A percentile compares a stretch with the other conserved stretches of the same genome.
These are phyloP conservation scores for Dipodomys spectabilis DNA, from an alignment of 2,113 vertebrate species.

Conservation along the genomic window DNA sequence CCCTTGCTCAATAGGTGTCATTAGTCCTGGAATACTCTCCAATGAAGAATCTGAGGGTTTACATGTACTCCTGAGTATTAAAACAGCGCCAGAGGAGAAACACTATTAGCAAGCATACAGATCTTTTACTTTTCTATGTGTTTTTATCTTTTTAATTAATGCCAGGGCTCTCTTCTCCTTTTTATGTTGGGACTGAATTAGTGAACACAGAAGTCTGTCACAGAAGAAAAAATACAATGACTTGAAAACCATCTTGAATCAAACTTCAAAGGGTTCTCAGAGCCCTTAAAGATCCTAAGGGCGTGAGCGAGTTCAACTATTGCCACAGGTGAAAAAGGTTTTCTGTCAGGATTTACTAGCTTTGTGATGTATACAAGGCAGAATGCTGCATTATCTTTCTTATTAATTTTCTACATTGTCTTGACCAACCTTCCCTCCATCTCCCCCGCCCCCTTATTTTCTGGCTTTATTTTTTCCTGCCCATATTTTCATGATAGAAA, in stretches of 20 bases:
- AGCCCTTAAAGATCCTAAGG: not conserved
- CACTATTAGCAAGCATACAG: not conserved
- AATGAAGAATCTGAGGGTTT: not conserved
- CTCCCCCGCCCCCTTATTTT: no score
- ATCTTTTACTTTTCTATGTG: no score
- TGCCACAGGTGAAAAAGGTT: not conserved
- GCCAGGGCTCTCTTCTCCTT: not conserved
- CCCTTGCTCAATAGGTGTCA: not conserved
- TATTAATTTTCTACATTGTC: slow-evolving; percentile 57
- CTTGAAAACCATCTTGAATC: not conserved
- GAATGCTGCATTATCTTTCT: slow-evolving; percentile 37
- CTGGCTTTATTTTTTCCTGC: not conserved
- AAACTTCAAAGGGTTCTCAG: not conserved
- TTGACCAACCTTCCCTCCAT: not conserved
- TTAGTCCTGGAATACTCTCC: not conserved
- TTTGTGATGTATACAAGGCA: accelerated
- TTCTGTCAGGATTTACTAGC: slow-evolving; percentile 13
- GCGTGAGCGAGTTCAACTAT: not conserved
- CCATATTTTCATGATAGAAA: slow-evolving; percentile 52
- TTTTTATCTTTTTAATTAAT: not conserved
- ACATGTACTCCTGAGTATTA: not conserved
- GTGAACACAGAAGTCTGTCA: not conserved
- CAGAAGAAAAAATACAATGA: not conserved
- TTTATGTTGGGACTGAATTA: not conserved
- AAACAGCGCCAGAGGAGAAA: not conserved